Percentiles rank a stretch among this genome's conserved stretches.
Evolutionary conservation across 2,888 invertebrate genomes (phyloP).

Genomic region (Zhengitettix transpicula): DNA sequence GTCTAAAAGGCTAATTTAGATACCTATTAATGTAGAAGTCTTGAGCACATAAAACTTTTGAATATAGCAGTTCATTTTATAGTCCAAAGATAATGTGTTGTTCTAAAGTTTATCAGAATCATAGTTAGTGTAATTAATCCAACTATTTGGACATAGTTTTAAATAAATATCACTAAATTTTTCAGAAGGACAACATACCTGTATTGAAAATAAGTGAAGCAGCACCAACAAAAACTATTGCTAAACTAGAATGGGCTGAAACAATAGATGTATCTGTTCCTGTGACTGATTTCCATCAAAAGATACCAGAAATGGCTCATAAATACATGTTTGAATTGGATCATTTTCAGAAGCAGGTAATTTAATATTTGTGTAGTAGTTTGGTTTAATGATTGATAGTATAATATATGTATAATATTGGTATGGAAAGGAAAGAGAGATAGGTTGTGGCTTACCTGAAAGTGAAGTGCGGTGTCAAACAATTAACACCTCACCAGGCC

Average conservation of each 20-base stretch:
- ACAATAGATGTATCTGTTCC: conserved; percentile 67
- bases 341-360: conserved; percentile 82
- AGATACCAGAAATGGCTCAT: conserved; percentile 70
- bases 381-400: no score
- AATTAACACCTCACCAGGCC: no score
- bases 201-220: conserved; percentile 50
- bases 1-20: no score
- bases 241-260: conserved; percentile 72
- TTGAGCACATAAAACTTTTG: not conserved
- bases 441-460: no score
- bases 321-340: conserved; percentile 85
- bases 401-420: no score
- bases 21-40: not conserved
- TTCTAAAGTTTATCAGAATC: no score
- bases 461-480: no score
- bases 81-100: not conserved
- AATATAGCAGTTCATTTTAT: not conserved
- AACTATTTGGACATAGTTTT: not conserved
- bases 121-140: not conserved
- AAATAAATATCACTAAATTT: conserved; percentile 6
- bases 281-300: conserved; percentile 62
- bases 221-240: conserved; percentile 22
- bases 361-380: not conserved
- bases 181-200: conserved; percentile 28
- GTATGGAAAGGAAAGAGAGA: no score